Evolutionary conservation across 2,797 vertebrate genomes (phyloP).

Genomic region (Arctocebus calabarensis): DNA sequence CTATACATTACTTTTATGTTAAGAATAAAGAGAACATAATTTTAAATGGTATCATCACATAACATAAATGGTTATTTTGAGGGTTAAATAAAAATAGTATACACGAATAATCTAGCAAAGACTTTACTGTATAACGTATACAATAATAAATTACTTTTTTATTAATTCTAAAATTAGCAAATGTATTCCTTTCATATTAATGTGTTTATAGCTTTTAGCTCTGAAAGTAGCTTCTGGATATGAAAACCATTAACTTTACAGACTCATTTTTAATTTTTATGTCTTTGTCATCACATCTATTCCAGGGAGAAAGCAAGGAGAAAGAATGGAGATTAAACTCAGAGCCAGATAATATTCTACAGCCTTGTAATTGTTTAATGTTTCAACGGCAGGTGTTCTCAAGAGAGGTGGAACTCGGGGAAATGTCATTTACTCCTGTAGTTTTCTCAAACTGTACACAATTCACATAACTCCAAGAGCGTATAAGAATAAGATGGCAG

Average conservation of each 20-base stretch:
- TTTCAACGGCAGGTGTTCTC: neutral
- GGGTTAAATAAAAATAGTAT: constrained; percentile 19
- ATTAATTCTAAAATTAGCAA: neutral
- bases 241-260: neutral
- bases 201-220: neutral
- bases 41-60: neutral
- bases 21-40: constrained; percentile 9
- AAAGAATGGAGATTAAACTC: neutral
- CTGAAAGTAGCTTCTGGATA: neutral
- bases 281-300: neutral
- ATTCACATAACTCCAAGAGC: neutral
- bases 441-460: neutral
- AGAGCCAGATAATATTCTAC: neutral
- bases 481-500: neutral
- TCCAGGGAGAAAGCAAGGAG: neutral
- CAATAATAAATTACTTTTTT: neutral
- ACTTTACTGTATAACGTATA: neutral
- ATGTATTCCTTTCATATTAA: neutral
- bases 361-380: neutral
- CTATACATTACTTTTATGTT: constrained; percentile 31
- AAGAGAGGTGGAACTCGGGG: neutral
- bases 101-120: neutral
- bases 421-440: neutral
- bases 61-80: neutral
- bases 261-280: neutral